Percentiles rank a stretch among this genome's conserved stretches.
Conservation (phyloP, 2,888 invertebrate species). For the Pardosa pseudoannulata region DNA sequence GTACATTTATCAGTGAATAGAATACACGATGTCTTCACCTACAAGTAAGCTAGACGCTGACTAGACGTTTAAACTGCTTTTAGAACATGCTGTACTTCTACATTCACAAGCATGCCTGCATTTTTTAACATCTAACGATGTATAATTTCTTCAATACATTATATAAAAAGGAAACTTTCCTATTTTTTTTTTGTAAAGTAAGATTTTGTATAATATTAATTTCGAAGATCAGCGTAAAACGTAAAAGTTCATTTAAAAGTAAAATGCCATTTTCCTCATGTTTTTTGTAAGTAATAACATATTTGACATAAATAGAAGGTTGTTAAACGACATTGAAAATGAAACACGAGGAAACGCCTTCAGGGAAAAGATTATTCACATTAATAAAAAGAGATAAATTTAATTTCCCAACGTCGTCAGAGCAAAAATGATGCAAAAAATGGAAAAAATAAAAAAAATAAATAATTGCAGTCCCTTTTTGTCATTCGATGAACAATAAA, state of each 20-base stretch:
- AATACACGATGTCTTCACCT: too few species aligned
- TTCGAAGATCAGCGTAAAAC: too few species aligned
- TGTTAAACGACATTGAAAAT: neutral
- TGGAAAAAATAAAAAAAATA: neutral
- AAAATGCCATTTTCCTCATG: neutral
- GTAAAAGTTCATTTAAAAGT: neutral
- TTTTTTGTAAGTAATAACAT: neutral
- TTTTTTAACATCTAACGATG: too few species aligned
- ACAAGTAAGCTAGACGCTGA: too few species aligned
- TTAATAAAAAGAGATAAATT: constrained; percentile 1
- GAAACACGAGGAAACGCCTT: neutral
- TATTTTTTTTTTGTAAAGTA: too few species aligned
- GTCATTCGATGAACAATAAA: neutral
- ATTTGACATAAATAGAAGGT: neutral
- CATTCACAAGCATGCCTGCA: too few species aligned
- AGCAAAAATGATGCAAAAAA: neutral
- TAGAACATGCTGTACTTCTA: too few species aligned
- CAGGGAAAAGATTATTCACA: neutral
- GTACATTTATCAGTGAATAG: too few species aligned
- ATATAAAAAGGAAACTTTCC: too few species aligned
- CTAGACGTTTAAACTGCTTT: too few species aligned
- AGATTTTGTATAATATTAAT: too few species aligned
- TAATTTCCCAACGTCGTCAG: neutral
- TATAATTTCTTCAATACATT: too few species aligned
- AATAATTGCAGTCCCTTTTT: neutral